A percentile compares a stretch with the other conserved stretches of the same genome.
These are phyloP conservation scores for Hermodice carunculata DNA, from an alignment of 2,888 invertebrate species.

Conservation along the genomic window DNA sequence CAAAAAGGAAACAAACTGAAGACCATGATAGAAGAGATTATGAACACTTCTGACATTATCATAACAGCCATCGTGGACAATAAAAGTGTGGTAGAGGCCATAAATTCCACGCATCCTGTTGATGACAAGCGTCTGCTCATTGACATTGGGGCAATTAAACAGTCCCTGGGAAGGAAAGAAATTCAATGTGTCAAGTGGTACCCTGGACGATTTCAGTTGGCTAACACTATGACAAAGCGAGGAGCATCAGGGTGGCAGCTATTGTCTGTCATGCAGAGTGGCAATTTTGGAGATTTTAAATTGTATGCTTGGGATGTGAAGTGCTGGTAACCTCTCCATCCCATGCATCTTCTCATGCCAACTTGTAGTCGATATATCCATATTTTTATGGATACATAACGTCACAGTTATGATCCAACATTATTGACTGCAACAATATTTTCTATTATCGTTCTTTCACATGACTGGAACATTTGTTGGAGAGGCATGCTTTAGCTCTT, in stretches of 20 bases:
- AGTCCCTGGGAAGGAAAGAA: not conserved
- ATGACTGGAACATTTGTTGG: too few species aligned
- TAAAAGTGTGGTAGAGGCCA: conserved; percentile 33
- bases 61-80: conserved; percentile 37
- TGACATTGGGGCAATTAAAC: conserved; percentile 31
- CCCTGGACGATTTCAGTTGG: not conserved
- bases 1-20: conserved; percentile 28
- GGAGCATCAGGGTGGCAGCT: not conserved
- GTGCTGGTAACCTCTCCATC: too few species aligned
- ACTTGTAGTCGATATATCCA: too few species aligned
- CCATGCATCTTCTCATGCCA: too few species aligned
- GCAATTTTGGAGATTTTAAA: too few species aligned
- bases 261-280: not conserved
- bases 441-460: too few species aligned
- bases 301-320: too few species aligned
- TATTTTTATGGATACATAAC: too few species aligned
- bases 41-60: not conserved
- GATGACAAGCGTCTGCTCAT: conserved; percentile 33
- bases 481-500: too few species aligned
- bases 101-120: conserved; percentile 35
- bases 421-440: too few species aligned
- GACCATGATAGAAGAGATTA: conserved; percentile 28
- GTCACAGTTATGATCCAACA: too few species aligned
- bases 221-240: conserved; percentile 3
- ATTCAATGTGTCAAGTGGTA: not conserved